Evolutionary conservation across 2,888 invertebrate species (phyloP).

Genomic region (Dicycla oo): DNA sequence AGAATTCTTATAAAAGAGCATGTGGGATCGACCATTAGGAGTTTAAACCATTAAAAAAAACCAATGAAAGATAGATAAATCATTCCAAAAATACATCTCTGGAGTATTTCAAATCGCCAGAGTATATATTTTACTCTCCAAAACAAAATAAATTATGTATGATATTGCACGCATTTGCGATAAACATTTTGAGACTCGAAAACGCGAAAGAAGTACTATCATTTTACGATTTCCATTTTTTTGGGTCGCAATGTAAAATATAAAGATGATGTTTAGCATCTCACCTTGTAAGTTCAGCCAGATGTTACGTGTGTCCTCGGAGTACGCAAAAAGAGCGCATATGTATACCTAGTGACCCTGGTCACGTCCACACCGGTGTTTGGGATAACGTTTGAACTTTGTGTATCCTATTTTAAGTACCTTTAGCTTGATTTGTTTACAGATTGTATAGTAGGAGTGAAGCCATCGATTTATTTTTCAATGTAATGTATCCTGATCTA

Average conservation of each 20-base stretch:
- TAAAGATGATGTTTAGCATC: conserved; percentile 53
- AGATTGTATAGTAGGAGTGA: neutral
- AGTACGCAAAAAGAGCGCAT: conserved; percentile 39
- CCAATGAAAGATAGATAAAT: conserved; percentile 9
- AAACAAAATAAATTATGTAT: conserved; percentile 38
- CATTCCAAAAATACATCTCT: conserved; percentile 11
- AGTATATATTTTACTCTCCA: conserved; percentile 27
- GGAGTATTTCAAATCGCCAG: conserved; percentile 6
- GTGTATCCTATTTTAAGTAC: conserved; percentile 44
- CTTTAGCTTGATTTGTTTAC: conserved; percentile 22
- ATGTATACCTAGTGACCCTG: conserved; percentile 54
- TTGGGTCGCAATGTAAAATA: conserved; percentile 43
- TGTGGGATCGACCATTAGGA: too few species aligned
- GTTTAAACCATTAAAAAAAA: neutral
- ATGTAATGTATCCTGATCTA: neutral
- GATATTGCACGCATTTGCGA: conserved; percentile 42
- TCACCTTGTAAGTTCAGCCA: conserved; percentile 62
- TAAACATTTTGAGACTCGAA: conserved; percentile 34
- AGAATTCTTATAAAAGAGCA: neutral
- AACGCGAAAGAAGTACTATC: conserved; percentile 42
- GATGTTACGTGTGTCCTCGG: conserved; percentile 57
- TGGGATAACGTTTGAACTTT: conserved; percentile 53
- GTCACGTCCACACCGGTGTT: conserved; percentile 61
- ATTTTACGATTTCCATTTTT: conserved; percentile 51
- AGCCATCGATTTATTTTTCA: neutral